These are phyloP conservation scores for Paedocypris micromegethes DNA, from an alignment of 2,797 vertebrate genomes.

Conservation along the genomic window DNA sequence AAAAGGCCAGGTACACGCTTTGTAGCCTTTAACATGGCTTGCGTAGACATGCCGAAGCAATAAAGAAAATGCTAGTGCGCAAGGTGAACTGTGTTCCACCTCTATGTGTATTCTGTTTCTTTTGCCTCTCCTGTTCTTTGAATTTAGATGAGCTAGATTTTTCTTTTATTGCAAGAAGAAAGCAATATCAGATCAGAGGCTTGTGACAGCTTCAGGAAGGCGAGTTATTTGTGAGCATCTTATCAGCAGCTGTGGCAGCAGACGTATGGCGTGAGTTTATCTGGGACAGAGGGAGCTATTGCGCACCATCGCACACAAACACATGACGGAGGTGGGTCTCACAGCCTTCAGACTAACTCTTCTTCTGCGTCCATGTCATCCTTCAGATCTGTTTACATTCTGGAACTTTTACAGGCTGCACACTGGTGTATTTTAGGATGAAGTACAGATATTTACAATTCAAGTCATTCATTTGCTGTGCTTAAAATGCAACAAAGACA, in stretches of 20 bases:
- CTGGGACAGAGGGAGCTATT: constrained; percentile 55
- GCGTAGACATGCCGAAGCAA: constrained; percentile 17
- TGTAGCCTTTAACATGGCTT: constrained; percentile 42
- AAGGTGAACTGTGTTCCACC: constrained; percentile 3
- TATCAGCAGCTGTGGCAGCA: constrained; percentile 64
- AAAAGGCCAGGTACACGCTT: constrained; percentile 46
- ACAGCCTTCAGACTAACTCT: constrained; percentile 32
- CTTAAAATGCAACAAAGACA: no score
- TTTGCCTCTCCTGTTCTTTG: background rate
- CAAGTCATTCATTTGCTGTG: no score
- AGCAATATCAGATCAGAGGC: constrained; percentile 29
- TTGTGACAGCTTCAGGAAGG: constrained; percentile 54
- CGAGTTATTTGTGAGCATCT: constrained; percentile 56
- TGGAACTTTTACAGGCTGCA: background rate
- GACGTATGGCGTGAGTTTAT: constrained; percentile 55
- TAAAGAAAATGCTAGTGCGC: constrained; percentile 17
- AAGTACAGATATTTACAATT: no score
- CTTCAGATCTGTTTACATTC: constrained; percentile 5
- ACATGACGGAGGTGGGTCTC: constrained; percentile 45
- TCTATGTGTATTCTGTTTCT: constrained; percentile 1
- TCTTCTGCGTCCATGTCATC: constrained; percentile 1
- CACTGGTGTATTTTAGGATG: no score
- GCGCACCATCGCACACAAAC: constrained; percentile 29
- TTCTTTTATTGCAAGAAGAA: constrained; percentile 26
- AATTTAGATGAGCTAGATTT: constrained; percentile 24